Base-by-base conservation (phyloP, 2,113 vertebrate genomes). In the Rhinopithecus roxellana region DNA sequence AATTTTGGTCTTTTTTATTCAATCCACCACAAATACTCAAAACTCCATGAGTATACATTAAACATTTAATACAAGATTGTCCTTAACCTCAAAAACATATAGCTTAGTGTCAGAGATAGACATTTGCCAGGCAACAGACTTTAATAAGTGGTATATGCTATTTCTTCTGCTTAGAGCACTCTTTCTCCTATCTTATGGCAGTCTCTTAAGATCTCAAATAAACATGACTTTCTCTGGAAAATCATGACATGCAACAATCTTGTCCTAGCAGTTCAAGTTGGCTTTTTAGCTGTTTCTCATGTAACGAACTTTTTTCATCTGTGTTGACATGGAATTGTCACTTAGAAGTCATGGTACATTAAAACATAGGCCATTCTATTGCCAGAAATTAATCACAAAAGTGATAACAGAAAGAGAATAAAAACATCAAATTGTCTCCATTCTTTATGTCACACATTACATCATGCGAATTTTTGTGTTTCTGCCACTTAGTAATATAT, bases 401-500 rank as follows among this genome's bases (percentile, higher is more conserved):
- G 3, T 80, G 61, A 43, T 45, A 95, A 57, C 14, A 94, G 74
- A 64, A 91, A 91, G 35, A 92, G 67, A 94, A 93, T 55, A 32
- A 96, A 94, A 95, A 13, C 43, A 92, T 38, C 64, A 70, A 70
- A 3, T 81, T 2, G 7, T 61, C 52, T 67, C 94, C 50, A 45
- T 59, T 90, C 55, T 64, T 87, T 87, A 61, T 52, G 32, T 59
- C 79, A 87, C 35, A 75, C 2, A 38, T 52, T 48, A 82, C 7
- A 2, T 55, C 78, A 78, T 38, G 67, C 50, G 38, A 74, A 32
- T 52, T 75, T 97, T 48, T 95, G 38, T 38, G 50, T 52, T 79
- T 93, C 40, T 90, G 57, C 52, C 96, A 59, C 38, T 93, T 93
- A 74, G n/a, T 91, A 86, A 35, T 50, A 64, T 83, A 43, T 84